Base-by-base conservation (phyloP, 2,888 invertebrate genomes). In the Leptinotarsa tumamoca region DNA sequence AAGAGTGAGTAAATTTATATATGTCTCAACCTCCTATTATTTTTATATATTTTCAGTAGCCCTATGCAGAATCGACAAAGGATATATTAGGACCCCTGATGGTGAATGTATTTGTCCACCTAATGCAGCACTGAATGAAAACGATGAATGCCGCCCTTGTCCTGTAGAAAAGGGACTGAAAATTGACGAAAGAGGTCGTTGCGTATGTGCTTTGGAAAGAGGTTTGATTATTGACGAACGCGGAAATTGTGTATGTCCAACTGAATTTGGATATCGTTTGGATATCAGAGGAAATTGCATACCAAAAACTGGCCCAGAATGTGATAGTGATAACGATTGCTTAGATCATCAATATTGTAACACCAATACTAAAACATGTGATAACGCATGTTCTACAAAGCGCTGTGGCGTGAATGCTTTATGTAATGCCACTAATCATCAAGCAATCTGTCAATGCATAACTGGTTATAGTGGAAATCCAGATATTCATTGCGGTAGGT, bases 131-230 rank as follows among this genome's bases (percentile, higher is more conserved):
- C 90, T 95, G 13, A 93, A 95, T 85, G 91, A 93, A 58, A 92
- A 93, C 82, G 95, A 95, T 71, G 93, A 94, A 84, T 96, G 96
- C 84, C 90, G 93, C 10, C 93, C 93, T 1, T 96, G 97, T 84
- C 90, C 90, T 17, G 89, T 90, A 43, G 92, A 93, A 77, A 92
- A 93, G 80, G 96, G 96, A 3, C 93, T 93, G 85, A 92, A 93
- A 77, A 90, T 96, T 33, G 95, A 95, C 83, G 92, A 93, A 72
- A 91, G 93, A 58, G 96, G 95, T 1, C 93, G 94, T 66, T 97
- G 96, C 85, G 93, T 95, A 0, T 97, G 96, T 85, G 95, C 95
- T 72, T 88, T 94, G 7, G 94, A 94, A 80, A 92, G 93, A 75
- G 96, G 96, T 49, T 92, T 94, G 88, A 92, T 94, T 18, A 92